Evolutionary conservation across 1,140 invertebrate genomes (phyloP), one percentile per base, ranked within the genome.

Genomic region (Pentalonia nigronervosa): DNA sequence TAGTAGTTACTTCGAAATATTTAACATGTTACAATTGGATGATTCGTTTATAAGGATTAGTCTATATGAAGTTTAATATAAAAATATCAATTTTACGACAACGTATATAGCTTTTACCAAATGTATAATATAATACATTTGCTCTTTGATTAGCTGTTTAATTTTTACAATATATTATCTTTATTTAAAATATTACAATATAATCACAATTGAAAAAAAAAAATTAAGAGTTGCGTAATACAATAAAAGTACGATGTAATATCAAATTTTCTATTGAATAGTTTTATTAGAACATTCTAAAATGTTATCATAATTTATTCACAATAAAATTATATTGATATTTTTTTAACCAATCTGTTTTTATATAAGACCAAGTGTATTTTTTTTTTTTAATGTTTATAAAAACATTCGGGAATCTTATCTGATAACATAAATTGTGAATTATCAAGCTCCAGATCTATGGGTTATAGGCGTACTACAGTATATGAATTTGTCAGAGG

Each of bases 401-500:
- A 84, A 47, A 86, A 86, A 47, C 25, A n/a, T 47, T 9, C 25
- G 11, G 9, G 84, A 47, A 45, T 84, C 50, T 53, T 89, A 89
- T 89, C 9, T 50, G 14, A 25, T 2, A 36, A 56, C 34, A 89
- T 56, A 36, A 89, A 34, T 89, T 1, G 53, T 89, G 11, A 89
- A 89, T 89, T 89, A 56, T 89, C 88, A 41, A 56, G 8, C 34
- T 89, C 21, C 23, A 23, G 14, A 89, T 89, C 88, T 89, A 89
- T 89, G 21, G 34, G 0, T 41, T 89, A 41, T 56, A 89, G 34
- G 48, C 48, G 34, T 56, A 41, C 88, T 36, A 21, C 9, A 53
- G 88, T 56, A 9, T 89, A 89, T 89, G 88, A 89, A 89, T 89
- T 89, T 89, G 88, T 89, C 88, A 56, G 88, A 89, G 50, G 88